Conservation (phyloP, 2,888 invertebrate genomes). For the Polia nebulosa region DNA sequence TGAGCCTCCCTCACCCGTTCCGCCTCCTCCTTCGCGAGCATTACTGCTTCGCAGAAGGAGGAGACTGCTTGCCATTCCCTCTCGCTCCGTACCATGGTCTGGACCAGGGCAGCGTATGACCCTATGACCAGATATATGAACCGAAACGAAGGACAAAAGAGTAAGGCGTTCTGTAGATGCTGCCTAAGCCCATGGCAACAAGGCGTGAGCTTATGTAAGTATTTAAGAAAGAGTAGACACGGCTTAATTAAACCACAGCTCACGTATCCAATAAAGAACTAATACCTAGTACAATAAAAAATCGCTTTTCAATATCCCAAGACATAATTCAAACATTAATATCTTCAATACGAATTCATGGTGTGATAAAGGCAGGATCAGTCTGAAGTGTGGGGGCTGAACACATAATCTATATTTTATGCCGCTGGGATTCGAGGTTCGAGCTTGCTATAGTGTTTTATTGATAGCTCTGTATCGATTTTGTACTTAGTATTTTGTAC, state of each 20-base stretch:
- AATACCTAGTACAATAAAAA: conserved; percentile 39
- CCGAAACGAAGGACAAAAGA: too few relatives aligned
- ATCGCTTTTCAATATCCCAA: conserved; percentile 62
- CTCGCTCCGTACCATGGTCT: too few relatives aligned
- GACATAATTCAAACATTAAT: conserved; percentile 69
- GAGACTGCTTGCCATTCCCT: too few relatives aligned
- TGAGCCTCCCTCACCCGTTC: too few relatives aligned
- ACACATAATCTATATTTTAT: conserved; percentile 76
- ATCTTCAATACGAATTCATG: conserved; percentile 77
- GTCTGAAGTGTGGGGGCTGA: conserved; percentile 57
- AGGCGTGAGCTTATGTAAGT: too few relatives aligned
- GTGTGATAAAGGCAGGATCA: conserved; percentile 75
- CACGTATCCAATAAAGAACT: conserved; percentile 39
- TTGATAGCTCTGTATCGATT: conserved; percentile 30
- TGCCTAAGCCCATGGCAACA: too few relatives aligned
- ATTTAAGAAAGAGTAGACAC: neutral
- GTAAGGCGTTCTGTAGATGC: too few relatives aligned
- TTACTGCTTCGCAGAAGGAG: too few relatives aligned
- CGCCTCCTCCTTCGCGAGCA: too few relatives aligned
- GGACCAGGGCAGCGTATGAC: too few relatives aligned
- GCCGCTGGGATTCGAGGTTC: conserved; percentile 47
- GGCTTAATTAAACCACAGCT: neutral
- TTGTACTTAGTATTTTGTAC: conserved; percentile 11
- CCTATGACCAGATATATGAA: too few relatives aligned
- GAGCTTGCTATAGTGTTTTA: conserved; percentile 47